Percentiles rank a stretch among this genome's conserved stretches.
phyloP scores from a whole-genome alignment of 2,888 invertebrate genomes.

The Piscicola geometra region DNA sequence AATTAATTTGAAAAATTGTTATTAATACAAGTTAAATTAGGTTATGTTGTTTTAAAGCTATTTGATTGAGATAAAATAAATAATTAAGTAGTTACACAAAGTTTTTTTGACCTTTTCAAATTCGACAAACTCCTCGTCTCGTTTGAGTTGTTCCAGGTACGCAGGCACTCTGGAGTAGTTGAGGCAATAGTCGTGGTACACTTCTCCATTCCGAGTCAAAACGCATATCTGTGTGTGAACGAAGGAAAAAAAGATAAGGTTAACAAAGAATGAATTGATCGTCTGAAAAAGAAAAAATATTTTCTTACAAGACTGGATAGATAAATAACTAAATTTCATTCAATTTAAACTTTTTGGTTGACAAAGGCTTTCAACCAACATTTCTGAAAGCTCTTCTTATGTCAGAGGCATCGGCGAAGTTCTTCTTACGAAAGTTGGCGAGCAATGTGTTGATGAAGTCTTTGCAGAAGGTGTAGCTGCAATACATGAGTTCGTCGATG shows the following conservation, averaged over 20 bases:
- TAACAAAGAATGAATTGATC: no score
- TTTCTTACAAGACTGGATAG: no score
- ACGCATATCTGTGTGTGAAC: constrained; percentile 52
- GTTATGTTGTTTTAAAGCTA: no score
- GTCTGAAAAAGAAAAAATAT: no score
- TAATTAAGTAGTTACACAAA: no score
- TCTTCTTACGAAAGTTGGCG: constrained; percentile 56
- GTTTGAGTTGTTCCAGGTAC: constrained; percentile 62
- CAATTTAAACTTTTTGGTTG: neutral
- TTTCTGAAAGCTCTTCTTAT: constrained; percentile 61
- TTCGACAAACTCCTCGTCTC: constrained; percentile 62
- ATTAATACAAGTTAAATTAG: no score
- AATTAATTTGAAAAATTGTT: constrained; percentile 2
- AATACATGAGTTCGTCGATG: constrained; percentile 62
- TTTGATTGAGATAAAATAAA: neutral
- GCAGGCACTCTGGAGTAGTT: constrained; percentile 64
- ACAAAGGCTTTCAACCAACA: constrained; percentile 48
- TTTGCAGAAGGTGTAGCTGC: constrained; percentile 62
- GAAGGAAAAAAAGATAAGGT: no score
- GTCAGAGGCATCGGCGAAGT: constrained; percentile 60
- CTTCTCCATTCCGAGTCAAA: constrained; percentile 55
- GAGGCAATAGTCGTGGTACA: constrained; percentile 65
- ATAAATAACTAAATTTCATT: no score
- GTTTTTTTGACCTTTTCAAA: constrained; percentile 62
- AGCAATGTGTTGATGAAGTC: constrained; percentile 60